These are phyloP conservation scores for Nymphalis io DNA, from an alignment of 1,140 invertebrate species.

Conservation along the genomic window DNA sequence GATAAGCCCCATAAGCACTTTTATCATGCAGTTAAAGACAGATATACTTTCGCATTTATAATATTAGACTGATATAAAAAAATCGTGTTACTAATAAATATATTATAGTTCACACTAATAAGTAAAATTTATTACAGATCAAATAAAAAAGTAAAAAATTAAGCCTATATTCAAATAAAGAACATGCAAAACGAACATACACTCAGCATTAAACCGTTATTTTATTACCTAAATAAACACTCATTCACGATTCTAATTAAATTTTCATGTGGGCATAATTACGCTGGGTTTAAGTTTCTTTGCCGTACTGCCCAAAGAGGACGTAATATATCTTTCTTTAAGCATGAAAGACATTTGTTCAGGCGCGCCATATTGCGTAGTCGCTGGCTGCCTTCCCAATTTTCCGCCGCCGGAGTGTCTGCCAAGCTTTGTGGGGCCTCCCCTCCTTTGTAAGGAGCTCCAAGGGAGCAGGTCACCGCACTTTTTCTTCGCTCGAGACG, in stretches of 20 bases:
- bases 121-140: too few species aligned
- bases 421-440: conserved; percentile 34
- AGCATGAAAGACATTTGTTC: conserved; percentile 31
- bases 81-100: too few species aligned
- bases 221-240: conserved; percentile 25
- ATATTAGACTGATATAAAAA: too few species aligned
- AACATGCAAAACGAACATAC: not conserved
- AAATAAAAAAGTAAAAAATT: too few species aligned
- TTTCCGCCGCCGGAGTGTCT: conserved; percentile 53
- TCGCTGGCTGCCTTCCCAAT: conserved; percentile 47
- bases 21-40: not conserved
- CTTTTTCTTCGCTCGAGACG: conserved; percentile 56
- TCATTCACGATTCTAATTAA: conserved; percentile 27
- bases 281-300: conserved; percentile 21
- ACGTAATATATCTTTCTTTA: conserved; percentile 33
- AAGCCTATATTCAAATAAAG: not conserved
- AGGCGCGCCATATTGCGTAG: conserved; percentile 41
- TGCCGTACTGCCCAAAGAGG: conserved; percentile 27
- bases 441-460: conserved; percentile 27
- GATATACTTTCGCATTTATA: too few species aligned
- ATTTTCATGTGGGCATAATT: conserved; percentile 30
- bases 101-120: too few species aligned
- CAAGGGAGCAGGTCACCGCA: conserved; percentile 59
- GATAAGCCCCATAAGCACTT: not conserved
- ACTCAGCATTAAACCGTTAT: not conserved